Evolutionary conservation across 2,113 vertebrate genomes (phyloP).

Genomic region (Cheirogaleus medius): DNA sequence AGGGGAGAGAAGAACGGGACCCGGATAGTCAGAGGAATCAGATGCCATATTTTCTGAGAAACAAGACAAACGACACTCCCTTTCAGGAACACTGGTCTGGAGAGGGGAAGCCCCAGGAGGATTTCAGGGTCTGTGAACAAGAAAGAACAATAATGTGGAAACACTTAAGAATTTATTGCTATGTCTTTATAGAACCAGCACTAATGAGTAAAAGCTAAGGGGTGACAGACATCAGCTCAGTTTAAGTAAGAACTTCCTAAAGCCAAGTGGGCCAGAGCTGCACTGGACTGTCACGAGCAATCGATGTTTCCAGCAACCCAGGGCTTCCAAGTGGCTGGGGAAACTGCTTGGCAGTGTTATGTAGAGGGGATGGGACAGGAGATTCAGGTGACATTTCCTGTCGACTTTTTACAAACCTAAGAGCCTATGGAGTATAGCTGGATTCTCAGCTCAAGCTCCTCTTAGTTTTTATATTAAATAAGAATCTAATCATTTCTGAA

Average conservation of each 20-base stretch:
- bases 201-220: background rate
- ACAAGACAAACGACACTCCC: background rate
- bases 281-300: background rate
- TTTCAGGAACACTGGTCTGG: background rate
- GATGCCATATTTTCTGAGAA: background rate
- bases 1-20: background rate
- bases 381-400: background rate
- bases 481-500: background rate
- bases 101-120: background rate
- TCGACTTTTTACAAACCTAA: background rate
- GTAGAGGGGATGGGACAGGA: background rate
- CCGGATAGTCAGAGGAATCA: background rate
- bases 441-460: background rate
- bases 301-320: background rate
- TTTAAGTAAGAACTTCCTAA: background rate
- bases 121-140: background rate
- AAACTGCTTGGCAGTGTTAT: background rate
- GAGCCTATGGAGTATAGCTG: no score
- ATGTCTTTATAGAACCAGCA: background rate
- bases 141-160: background rate
- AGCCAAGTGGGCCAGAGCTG: background rate
- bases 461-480: background rate
- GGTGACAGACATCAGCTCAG: background rate
- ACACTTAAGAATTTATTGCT: background rate
- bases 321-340: background rate